phyloP scores from a whole-genome alignment of 2,888 invertebrate genomes.

The Coelogynopora nodosa region DNA sequence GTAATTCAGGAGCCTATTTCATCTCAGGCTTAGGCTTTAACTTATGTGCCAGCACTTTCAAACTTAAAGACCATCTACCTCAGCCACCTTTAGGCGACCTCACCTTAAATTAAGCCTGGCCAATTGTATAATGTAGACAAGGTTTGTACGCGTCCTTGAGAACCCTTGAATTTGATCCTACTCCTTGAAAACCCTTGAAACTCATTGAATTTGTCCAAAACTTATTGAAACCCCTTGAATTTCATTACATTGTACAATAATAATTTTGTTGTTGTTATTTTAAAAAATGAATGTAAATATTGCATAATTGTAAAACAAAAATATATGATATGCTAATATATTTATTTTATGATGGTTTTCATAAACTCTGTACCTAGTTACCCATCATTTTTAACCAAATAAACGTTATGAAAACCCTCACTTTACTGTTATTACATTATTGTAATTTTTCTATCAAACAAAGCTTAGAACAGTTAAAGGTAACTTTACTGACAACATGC shows the following conservation, averaged over 20 bases:
- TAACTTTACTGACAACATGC: constrained; percentile 24
- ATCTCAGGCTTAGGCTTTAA: too few species aligned
- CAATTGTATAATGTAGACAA: not conserved
- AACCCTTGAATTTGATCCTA: constrained; percentile 31
- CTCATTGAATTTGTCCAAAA: constrained; percentile 9
- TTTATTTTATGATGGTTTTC: too few species aligned
- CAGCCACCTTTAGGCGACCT: too few species aligned
- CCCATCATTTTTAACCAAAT: too few species aligned
- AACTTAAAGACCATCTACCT: too few species aligned
- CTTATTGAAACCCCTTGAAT: constrained; percentile 21
- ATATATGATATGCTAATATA: too few species aligned
- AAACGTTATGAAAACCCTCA: not conserved
- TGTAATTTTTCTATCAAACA: constrained; percentile 13
- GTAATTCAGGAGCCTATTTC: too few species aligned
- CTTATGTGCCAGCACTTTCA: too few species aligned
- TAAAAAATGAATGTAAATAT: not conserved
- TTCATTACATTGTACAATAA: constrained; percentile 20
- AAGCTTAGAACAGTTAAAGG: constrained; percentile 25
- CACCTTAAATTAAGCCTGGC: too few species aligned
- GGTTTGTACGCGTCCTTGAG: not conserved
- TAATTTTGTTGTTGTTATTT: not conserved
- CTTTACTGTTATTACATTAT: constrained; percentile 24
- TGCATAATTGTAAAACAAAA: not conserved
- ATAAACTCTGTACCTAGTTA: too few species aligned
- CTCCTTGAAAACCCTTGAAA: constrained; percentile 23